Base-by-base conservation (phyloP, 92 coral and sea anemone genomes). In the Pocillopora grandis region DNA sequence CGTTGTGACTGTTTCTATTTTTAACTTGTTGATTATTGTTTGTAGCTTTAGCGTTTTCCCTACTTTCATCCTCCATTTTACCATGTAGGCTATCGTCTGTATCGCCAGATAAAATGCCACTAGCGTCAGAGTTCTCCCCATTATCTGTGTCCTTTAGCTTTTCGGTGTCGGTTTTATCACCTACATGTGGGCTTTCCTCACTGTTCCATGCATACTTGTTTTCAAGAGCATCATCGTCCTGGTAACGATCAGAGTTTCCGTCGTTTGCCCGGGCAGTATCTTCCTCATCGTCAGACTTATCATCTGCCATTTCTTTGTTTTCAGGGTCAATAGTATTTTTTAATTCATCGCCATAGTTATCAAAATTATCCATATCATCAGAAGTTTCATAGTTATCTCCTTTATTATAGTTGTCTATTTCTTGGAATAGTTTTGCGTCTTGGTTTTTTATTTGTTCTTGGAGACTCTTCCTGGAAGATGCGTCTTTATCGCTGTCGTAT, bases 391-490 rank as follows among this genome's bases (percentile, higher is more conserved):
- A 63, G 80, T 75, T 62, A 55, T 83, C 86, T 16, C 27, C 31
- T 35, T 83, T 62, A 52, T 20, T 72, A 66, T 62, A 83, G 75
- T 56, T 72, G 15, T 73, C 86, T 11, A 83, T 12, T 65, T 83
- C 86, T 17, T 62, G 62, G 79, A 59, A 62, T 11, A 83, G 60
- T 18, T 48, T 83, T 49, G 86, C 80, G 57, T 83, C 86, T 15
- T 83, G 86, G 55, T 62, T 62, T 12, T 48, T 31, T 10, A 83
- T 66, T 62, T 58, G 73, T 49, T 31, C 11, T 62, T 83, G 74
- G 27, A 83, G 79, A 62, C 63, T 73, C 18, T 49, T 83, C 35
- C 49, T 33, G 52, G 86, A 36, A 27, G 80, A 72, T 62, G 19
- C 72, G 71, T 62, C 71, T 2, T 15, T 71, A 49, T 60, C 48